These are phyloP conservation scores for Zaprionus gabonicus DNA, from an alignment of 1,140 invertebrate species.

Conservation along the genomic window DNA sequence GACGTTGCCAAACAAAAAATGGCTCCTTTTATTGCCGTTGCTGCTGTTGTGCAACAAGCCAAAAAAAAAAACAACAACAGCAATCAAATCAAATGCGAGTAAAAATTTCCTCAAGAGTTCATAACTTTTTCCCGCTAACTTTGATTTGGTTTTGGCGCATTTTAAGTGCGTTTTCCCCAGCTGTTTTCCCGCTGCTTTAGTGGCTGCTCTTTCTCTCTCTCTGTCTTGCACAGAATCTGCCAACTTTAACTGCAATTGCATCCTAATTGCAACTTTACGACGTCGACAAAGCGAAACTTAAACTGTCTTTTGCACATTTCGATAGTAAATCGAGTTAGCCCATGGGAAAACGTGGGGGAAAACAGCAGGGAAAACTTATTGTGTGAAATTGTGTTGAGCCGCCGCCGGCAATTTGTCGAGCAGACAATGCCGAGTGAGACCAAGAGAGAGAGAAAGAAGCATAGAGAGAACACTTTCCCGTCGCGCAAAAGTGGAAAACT, in stretches of 20 bases:
- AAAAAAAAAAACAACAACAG: not conserved
- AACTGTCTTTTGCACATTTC: constrained; percentile 5
- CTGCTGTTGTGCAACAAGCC: not conserved
- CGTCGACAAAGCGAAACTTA: constrained; percentile 4
- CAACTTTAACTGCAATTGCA: constrained; percentile 24
- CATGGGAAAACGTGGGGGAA: constrained; percentile 20
- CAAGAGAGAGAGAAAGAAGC: constrained; percentile 2
- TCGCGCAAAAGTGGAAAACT: constrained; percentile 42
- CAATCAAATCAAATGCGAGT: constrained; percentile 25
- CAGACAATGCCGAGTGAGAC: constrained; percentile 38
- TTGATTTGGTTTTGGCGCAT: not conserved
- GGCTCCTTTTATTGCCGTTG: constrained; percentile 19
- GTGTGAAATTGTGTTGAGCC: constrained; percentile 42
- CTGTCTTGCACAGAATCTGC: not conserved
- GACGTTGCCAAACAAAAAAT: constrained; percentile 10
- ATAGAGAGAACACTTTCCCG: constrained; percentile 69
- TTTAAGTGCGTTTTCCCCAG: not conserved
- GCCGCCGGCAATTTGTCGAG: constrained; percentile 38
- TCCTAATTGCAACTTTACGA: constrained; percentile 26
- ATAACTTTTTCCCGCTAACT: constrained; percentile 2
- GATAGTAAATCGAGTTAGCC: constrained; percentile 6
- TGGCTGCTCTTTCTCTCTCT: not conserved
- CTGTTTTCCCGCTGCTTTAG: not conserved
- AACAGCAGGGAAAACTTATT: constrained; percentile 29
- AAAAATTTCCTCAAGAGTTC: not conserved